Evolutionary conservation across 1,140 invertebrate species (phyloP).

Genomic region (Megathymus violae): DNA sequence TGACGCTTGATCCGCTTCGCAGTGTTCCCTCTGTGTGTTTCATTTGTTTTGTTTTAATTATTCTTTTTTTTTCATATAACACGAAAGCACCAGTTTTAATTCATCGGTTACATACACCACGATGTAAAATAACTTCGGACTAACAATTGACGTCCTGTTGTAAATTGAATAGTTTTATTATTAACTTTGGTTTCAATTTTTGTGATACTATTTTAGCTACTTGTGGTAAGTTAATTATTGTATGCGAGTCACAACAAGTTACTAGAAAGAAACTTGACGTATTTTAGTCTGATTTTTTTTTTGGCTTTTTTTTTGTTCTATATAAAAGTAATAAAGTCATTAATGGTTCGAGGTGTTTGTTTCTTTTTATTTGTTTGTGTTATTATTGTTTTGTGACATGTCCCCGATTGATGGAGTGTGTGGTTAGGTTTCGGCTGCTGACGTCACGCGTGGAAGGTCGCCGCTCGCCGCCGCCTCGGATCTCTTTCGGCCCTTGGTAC

Average conservation of each 20-base stretch:
- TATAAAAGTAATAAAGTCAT: constrained; percentile 10
- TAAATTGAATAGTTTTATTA: background rate
- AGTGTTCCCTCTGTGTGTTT: constrained; percentile 21
- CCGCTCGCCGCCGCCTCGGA: constrained; percentile 67
- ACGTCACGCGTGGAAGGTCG: constrained; percentile 57
- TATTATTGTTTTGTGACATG: constrained; percentile 50
- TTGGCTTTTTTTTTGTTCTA: background rate
- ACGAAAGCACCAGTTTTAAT: constrained; percentile 18
- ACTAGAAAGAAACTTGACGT: too few species aligned
- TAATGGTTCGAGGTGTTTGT: constrained; percentile 22
- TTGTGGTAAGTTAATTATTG: background rate
- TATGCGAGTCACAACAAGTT: too few species aligned
- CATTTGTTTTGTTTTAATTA: constrained; percentile 23
- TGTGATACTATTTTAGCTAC: background rate
- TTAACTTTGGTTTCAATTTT: background rate
- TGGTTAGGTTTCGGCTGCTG: constrained; percentile 70
- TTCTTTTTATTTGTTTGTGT: constrained; percentile 29
- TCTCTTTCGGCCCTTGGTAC: constrained; percentile 82
- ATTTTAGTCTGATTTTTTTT: background rate
- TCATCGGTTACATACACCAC: constrained; percentile 3
- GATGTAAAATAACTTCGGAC: constrained; percentile 14
- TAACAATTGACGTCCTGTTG: constrained; percentile 4
- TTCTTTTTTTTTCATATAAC: constrained; percentile 7
- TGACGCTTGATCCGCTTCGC: constrained; percentile 58
- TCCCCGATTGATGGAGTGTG: constrained; percentile 46